Conservation (phyloP, 2,113 vertebrate genomes). For the Orycteropus afer region DNA sequence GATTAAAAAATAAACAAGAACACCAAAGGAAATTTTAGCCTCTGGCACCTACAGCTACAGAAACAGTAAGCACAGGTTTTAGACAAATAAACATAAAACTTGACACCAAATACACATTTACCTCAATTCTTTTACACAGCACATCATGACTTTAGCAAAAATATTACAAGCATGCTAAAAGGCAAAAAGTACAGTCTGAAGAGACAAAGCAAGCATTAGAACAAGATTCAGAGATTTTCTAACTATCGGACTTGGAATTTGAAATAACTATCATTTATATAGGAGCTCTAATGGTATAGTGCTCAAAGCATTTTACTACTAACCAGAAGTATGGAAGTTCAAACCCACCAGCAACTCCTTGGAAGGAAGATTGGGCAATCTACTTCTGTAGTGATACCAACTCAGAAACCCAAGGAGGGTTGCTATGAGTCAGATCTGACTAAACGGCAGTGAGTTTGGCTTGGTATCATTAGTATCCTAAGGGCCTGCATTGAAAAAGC, state of each 20-base stretch:
- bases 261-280: not conserved
- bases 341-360: too few species aligned
- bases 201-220: not conserved
- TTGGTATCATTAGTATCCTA: not conserved
- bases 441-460: too few species aligned
- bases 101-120: not conserved
- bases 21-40: too few species aligned
- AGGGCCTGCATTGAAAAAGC: not conserved
- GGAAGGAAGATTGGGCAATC: too few species aligned
- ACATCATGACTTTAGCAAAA: not conserved
- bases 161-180: not conserved
- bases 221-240: not conserved
- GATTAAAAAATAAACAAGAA: too few species aligned
- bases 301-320: too few species aligned
- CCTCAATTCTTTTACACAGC: not conserved
- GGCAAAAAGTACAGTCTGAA: not conserved
- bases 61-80: not conserved
- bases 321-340: too few species aligned
- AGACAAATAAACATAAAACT: not conserved
- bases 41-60: not conserved
- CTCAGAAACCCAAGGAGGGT: too few species aligned
- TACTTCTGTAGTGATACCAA: too few species aligned
- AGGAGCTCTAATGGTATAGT: too few species aligned
- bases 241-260: not conserved
- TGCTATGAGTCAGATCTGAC: too few species aligned